Evolutionary conservation across 1,140 invertebrate genomes (phyloP).

Genomic region (Microplitis mediator): DNA sequence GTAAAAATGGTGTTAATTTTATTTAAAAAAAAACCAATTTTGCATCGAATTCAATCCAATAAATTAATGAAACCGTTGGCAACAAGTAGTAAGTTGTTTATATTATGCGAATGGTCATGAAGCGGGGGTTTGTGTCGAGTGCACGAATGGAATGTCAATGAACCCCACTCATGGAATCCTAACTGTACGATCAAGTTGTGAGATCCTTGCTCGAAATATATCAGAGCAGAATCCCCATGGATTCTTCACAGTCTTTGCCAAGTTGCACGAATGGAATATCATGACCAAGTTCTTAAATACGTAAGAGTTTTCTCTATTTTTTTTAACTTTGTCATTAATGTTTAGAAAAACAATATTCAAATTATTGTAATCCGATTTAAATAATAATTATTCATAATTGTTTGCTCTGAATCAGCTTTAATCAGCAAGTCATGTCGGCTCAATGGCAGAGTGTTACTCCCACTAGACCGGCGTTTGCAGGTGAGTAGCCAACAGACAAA

Average conservation of each 20-base stretch:
- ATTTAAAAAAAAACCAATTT: no score
- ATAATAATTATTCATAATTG: no score
- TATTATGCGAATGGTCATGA: background rate
- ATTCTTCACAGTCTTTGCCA: constrained; percentile 36
- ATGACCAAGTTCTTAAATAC: background rate
- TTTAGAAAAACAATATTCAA: no score
- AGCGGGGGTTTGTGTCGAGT: background rate
- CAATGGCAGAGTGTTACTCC: no score
- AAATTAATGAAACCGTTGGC: constrained; percentile 3
- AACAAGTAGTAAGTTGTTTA: background rate
- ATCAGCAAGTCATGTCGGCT: no score
- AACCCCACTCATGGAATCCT: constrained; percentile 40
- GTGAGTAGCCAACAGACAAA: no score
- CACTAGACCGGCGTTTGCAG: no score
- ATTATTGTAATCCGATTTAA: background rate
- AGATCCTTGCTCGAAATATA: constrained; percentile 41
- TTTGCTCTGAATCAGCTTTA: no score
- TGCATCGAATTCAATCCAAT: background rate
- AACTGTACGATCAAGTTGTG: constrained; percentile 43
- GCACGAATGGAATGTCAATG: constrained; percentile 31
- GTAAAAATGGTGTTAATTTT: no score
- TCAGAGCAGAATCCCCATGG: constrained; percentile 22
- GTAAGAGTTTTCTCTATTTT: constrained; percentile 3
- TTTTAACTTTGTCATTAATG: no score
- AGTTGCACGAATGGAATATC: constrained; percentile 11